A percentile compares a stretch with the other conserved stretches of the same genome.
These are phyloP conservation scores for Pangasius larnaudii DNA, from an alignment of 2,797 vertebrate species.

Conservation along the genomic window DNA sequence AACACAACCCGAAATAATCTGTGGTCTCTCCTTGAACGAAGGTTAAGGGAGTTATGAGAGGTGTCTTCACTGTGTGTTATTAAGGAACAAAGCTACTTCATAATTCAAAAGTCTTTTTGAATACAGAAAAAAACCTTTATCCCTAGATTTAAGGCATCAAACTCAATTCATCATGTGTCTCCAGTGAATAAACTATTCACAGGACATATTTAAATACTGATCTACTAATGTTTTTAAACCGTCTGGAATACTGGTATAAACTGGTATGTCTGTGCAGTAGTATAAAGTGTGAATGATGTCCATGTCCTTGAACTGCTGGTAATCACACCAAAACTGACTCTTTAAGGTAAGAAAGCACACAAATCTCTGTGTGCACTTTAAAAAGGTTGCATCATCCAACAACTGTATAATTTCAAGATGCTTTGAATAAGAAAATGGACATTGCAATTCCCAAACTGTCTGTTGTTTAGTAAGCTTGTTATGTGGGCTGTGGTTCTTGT, in stretches of 20 bases:
- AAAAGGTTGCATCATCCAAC: neutral
- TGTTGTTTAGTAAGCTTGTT: neutral
- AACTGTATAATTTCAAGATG: neutral
- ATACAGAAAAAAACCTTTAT: neutral
- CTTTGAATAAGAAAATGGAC: neutral
- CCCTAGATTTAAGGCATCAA: neutral
- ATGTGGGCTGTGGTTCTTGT: conserved; percentile 13
- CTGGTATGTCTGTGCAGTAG: neutral
- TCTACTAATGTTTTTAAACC: neutral
- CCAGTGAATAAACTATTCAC: neutral
- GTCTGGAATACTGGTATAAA: neutral
- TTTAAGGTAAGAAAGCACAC: neutral
- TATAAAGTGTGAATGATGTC: no score
- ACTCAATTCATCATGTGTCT: neutral
- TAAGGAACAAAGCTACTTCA: conserved; percentile 24
- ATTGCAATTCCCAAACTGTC: neutral
- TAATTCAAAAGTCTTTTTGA: conserved; percentile 15
- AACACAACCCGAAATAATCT: neutral
- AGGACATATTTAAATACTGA: neutral
- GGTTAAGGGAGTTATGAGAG: neutral
- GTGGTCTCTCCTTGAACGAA: conserved; percentile 11
- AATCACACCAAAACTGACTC: neutral
- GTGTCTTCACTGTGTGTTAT: conserved; percentile 12
- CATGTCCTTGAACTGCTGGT: neutral
- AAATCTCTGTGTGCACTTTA: neutral